A percentile compares a stretch with the other conserved stretches of the same genome.
phyloP scores from a whole-genome alignment of 2,113 vertebrate genomes.

The Pao palembangensis region DNA sequence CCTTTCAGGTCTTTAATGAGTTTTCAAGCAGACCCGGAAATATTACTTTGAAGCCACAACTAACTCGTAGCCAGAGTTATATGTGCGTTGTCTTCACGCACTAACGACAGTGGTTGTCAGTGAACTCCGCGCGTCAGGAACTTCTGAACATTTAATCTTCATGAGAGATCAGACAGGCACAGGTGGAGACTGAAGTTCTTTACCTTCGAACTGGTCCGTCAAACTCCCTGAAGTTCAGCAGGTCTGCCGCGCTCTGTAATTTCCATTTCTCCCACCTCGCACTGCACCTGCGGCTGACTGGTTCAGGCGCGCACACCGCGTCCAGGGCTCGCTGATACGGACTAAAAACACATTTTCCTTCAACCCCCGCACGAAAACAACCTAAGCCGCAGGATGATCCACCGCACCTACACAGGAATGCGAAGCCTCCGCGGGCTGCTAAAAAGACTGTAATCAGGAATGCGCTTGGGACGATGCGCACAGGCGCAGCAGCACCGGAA shows the following conservation, averaged over 20 bases:
- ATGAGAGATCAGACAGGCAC: neutral
- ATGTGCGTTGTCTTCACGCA: no score
- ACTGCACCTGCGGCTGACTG: neutral
- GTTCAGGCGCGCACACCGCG: neutral
- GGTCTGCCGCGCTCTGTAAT: conserved; percentile 5
- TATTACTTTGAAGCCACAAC: no score
- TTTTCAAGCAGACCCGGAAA: no score
- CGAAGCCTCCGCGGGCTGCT: conserved; percentile 12
- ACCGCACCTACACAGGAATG: conserved; percentile 53
- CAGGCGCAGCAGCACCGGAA: conserved; percentile 34
- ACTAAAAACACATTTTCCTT: neutral
- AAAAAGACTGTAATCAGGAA: conserved; percentile 35
- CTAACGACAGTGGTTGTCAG: no score
- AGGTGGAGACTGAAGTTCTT: neutral
- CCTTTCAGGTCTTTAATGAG: no score
- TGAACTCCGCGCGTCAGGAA: no score
- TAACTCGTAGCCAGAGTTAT: no score
- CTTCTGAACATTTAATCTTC: neutral
- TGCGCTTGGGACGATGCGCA: conserved; percentile 28
- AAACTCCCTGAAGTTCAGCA: conserved; percentile 23
- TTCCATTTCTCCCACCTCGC: conserved; percentile 38
- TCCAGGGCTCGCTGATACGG: neutral
- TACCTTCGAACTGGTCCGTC: conserved; percentile 50
- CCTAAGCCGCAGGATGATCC: conserved; percentile 28
- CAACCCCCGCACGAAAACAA: conserved; percentile 6